Evolutionary conservation across 23 tunicate species (phyloP), one percentile per base, ranked within the genome.

Genomic region (Trididemnum nubilum): DNA sequence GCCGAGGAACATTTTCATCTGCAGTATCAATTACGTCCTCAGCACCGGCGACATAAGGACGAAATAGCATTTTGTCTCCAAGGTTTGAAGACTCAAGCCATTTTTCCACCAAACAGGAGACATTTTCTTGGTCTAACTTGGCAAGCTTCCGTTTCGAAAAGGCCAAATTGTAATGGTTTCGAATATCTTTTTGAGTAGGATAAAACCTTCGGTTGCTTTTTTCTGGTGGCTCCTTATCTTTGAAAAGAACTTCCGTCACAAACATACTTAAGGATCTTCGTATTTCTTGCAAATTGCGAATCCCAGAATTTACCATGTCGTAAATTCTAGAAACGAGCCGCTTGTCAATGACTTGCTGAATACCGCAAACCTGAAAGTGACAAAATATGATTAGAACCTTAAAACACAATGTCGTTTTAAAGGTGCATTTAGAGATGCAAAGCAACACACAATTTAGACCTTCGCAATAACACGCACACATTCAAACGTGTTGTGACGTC

Each of bases 91-190:
- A 1, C 34, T 60, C 36, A 12, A 33, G 32, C 83, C 83, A 79
- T 33, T 79, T 51, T 60, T 79, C 27, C 23, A 79, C 3, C 40
- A 60, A 0, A 29, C 0, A 51, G 1, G 2, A 2, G 18, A 59
- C 4, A 63, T 79, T 79, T 1, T 33, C 72, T 61, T 79, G 83
- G 30, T 79, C 83, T 22, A 61, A 22, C 30, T 79, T 79, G 33
- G 83, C 28, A 2, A 79, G 22, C 26, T 63, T 79, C 5, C 32
- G 74, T 5, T 59, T 33, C 18, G 36, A 7, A 9, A 4, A 33
- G 2, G 75, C 75, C n/a, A 69, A 32, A 38, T 32, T 7, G n/a
- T 32, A 69, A 34, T 69, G 40, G n/a, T 69, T 69, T 69, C 40
- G 37, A 4, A 69, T 29, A 23, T 69, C 75, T 69, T 33, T 34